Evolutionary conservation across 1,140 invertebrate species (phyloP).

Genomic region (Heterodera carotae): DNA sequence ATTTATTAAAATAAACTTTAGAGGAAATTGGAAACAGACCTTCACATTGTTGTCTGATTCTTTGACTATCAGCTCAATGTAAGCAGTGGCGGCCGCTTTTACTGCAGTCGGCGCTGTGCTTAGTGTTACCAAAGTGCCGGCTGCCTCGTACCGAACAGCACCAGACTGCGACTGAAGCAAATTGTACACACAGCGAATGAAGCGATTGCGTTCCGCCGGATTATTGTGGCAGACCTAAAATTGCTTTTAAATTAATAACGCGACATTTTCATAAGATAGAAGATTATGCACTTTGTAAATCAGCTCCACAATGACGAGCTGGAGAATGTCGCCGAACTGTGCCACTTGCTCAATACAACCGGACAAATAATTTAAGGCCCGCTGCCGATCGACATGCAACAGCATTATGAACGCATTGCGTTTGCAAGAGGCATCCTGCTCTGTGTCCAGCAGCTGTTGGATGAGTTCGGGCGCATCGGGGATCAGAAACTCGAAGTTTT

Average conservation of each 20-base stretch:
- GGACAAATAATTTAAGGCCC: constrained; percentile 86
- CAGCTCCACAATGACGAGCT: constrained; percentile 96
- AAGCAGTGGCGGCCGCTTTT: constrained; percentile 92
- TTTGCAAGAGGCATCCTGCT: constrained; percentile 98
- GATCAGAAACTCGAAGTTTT: constrained; percentile 92
- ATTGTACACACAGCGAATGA: constrained; percentile 97
- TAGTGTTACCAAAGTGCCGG: constrained; percentile 97
- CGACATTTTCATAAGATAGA: constrained; percentile 14
- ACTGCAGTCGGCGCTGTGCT: constrained; percentile 94
- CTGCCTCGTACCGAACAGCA: constrained; percentile 96
- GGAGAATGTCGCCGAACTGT: constrained; percentile 93
- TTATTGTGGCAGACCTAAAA: constrained; percentile 88
- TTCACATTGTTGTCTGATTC: constrained; percentile 99
- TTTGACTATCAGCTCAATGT: constrained; percentile 96
- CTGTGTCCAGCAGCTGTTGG: constrained; percentile 87
- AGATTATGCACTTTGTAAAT: constrained; percentile 90
- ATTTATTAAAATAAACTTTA: neutral
- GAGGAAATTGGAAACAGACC: constrained; percentile 26
- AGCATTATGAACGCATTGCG: constrained; percentile 99
- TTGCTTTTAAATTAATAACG: neutral
- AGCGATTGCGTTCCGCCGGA: constrained; percentile 90
- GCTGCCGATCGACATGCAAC: constrained; percentile 82
- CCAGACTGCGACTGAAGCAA: constrained; percentile 91
- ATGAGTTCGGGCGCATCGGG: constrained; percentile 97
- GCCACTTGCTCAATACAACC: constrained; percentile 83